Evolutionary conservation across 2,113 vertebrate species (phyloP).

Genomic region (Sphyrna mokarran): DNA sequence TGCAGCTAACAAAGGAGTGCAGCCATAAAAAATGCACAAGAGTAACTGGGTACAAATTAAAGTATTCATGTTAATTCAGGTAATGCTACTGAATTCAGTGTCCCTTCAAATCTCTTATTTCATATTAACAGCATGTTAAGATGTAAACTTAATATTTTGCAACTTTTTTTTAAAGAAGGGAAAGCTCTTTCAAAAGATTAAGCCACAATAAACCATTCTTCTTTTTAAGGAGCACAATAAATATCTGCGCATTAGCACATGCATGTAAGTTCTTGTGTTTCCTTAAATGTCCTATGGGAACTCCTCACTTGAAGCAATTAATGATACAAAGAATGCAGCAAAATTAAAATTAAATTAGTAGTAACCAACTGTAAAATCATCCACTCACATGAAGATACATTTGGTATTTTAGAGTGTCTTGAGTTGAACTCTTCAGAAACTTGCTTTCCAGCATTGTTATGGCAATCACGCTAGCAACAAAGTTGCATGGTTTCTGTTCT

Average conservation of each 20-base stretch:
- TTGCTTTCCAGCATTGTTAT: neutral
- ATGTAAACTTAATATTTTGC: neutral
- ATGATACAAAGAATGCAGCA: neutral
- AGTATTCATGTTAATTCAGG: neutral
- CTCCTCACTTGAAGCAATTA: neutral
- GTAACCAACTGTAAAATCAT: neutral
- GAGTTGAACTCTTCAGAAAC: neutral
- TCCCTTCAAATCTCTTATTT: neutral
- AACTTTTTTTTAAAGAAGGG: neutral
- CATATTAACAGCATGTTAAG: neutral
- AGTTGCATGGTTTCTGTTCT: neutral
- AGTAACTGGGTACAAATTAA: neutral
- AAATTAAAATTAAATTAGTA: neutral
- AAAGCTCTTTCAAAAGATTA: neutral
- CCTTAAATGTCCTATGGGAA: neutral
- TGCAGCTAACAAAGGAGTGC: neutral
- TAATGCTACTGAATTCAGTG: neutral
- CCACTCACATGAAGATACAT: neutral
- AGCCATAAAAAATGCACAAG: neutral
- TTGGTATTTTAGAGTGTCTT: neutral
- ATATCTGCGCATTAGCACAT: neutral
- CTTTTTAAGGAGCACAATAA: neutral
- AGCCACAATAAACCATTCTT: neutral
- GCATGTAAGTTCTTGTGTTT: neutral
- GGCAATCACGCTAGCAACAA: neutral